Evolutionary conservation across 2,797 vertebrate species (phyloP).

Genomic region (Champsocephalus esox): DNA sequence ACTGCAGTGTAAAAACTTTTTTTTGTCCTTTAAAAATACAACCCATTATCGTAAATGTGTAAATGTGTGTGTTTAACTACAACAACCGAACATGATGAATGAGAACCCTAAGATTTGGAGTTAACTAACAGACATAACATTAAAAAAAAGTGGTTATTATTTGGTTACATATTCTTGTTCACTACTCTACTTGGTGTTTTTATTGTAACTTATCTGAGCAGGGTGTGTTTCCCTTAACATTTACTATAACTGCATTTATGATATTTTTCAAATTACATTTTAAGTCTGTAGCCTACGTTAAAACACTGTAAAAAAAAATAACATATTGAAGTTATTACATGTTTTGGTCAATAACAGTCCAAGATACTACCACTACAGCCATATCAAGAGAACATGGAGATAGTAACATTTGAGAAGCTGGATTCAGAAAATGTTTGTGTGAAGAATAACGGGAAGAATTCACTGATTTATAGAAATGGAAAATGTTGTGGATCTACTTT

Average conservation of each 20-base stretch:
- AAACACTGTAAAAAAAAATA: too few species aligned
- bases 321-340: too few species aligned
- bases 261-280: too few species aligned
- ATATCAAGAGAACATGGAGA: too few species aligned
- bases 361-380: too few species aligned
- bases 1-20: background rate
- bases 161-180: background rate
- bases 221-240: background rate
- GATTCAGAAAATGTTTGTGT: too few species aligned
- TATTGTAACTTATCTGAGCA: background rate
- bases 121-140: background rate
- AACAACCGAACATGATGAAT: background rate
- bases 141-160: background rate
- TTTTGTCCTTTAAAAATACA: conserved; percentile 18
- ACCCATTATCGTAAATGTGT: background rate
- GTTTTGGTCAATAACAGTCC: too few species aligned
- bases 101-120: background rate
- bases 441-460: too few species aligned
- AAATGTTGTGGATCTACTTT: rapidly evolving
- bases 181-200: background rate
- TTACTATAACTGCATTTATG: too few species aligned
- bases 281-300: too few species aligned
- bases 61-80: background rate
- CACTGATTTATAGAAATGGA: too few species aligned
- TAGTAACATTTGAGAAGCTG: too few species aligned